Evolutionary conservation across 1,140 invertebrate genomes (phyloP).

Genomic region (Belonocnema kinseyi): DNA sequence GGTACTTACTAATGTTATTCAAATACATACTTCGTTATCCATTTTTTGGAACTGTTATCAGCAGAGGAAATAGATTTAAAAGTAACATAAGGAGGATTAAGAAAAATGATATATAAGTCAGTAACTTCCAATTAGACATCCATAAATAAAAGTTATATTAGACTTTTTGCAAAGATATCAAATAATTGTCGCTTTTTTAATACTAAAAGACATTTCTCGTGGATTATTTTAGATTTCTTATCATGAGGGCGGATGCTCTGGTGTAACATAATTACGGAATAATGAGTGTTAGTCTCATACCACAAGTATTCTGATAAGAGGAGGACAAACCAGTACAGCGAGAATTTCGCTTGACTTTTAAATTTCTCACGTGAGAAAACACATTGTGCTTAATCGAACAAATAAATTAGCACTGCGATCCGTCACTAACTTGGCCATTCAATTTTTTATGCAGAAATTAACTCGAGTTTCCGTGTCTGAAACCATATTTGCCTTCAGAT

Average conservation of each 20-base stretch:
- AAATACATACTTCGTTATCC: too few species aligned
- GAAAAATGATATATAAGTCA: neutral
- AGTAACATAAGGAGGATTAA: neutral
- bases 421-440: too few species aligned
- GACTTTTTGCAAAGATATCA: neutral
- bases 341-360: too few species aligned
- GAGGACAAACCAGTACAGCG: neutral
- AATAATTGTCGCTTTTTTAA: neutral
- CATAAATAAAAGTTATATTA: neutral
- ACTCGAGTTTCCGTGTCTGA: too few species aligned
- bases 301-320: conserved; percentile 2
- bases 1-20: too few species aligned
- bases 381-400: neutral
- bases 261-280: neutral
- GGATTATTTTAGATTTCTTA: neutral
- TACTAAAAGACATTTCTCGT: neutral
- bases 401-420: conserved; percentile 3
- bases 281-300: neutral
- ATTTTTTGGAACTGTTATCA: too few species aligned
- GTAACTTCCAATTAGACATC: neutral
- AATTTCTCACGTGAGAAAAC: too few species aligned
- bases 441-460: too few species aligned
- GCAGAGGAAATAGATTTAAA: neutral
- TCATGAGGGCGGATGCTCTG: neutral
- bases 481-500: too few species aligned